Conservation (phyloP, 35 echinoderm and acorn worm species). For the Anneissia japonica region DNA sequence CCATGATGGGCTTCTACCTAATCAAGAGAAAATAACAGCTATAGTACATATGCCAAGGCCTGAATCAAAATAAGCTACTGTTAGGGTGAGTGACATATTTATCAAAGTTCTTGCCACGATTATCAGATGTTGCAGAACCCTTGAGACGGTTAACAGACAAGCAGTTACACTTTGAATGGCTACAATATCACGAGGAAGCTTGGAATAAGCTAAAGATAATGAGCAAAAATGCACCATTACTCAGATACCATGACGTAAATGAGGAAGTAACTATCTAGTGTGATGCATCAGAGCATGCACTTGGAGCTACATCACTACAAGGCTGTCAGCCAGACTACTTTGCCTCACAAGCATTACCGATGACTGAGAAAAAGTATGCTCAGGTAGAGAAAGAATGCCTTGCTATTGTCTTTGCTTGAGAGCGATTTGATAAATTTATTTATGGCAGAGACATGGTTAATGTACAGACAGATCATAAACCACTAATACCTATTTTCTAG, state of each 20-base stretch:
- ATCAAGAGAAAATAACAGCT: conserved; percentile 15
- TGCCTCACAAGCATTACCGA: conserved; percentile 12
- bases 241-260: conserved; percentile 38
- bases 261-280: conserved; percentile 34
- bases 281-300: conserved; percentile 37
- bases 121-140: conserved; percentile 49
- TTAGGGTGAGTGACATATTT: conserved; percentile 42
- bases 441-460: conserved; percentile 32
- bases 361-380: conserved; percentile 14
- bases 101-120: conserved; percentile 36
- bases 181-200: conserved; percentile 11
- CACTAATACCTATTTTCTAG: conserved; percentile 38
- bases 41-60: conserved; percentile 21
- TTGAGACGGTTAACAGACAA: conserved; percentile 43
- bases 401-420: conserved; percentile 16
- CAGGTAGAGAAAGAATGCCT: conserved; percentile 36
- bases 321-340: conserved; percentile 32
- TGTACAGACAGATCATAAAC: conserved; percentile 67
- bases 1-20: neutral
- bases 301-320: conserved; percentile 42
- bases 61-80: conserved; percentile 18
- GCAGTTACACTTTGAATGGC: conserved; percentile 42
- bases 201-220: conserved; percentile 35
- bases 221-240: conserved; percentile 10
- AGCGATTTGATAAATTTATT: conserved; percentile 32